A percentile compares a stretch with the other conserved stretches of the same genome.
These are phyloP conservation scores for Celastrina argiolus DNA, from an alignment of 2,888 invertebrate species.

Conservation along the genomic window DNA sequence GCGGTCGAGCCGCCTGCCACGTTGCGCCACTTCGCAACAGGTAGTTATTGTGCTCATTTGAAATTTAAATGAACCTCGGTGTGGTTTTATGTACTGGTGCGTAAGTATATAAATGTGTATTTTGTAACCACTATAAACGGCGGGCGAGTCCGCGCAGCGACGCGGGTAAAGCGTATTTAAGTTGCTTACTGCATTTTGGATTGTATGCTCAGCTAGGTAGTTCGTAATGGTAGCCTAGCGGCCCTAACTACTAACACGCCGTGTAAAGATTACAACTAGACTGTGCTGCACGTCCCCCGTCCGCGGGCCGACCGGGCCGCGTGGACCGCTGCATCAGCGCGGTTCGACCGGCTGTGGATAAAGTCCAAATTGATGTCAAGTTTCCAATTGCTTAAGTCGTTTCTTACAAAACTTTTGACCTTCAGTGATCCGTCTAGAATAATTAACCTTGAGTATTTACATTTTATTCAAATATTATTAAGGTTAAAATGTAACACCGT, in stretches of 20 bases:
- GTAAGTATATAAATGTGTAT: not conserved
- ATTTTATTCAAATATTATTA: slow-evolving; percentile 14
- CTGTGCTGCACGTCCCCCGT: not conserved
- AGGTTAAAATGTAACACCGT: slow-evolving; percentile 6
- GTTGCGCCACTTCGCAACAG: slow-evolving; percentile 28
- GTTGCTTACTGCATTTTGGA: too few relatives aligned
- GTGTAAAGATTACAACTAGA: not conserved
- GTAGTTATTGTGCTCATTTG: slow-evolving; percentile 27
- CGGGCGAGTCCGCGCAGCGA: not conserved
- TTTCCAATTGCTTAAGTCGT: not conserved
- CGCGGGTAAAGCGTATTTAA: not conserved
- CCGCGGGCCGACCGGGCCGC: not conserved
- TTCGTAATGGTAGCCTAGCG: not conserved
- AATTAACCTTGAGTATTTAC: slow-evolving; percentile 18
- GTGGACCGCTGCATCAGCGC: not conserved
- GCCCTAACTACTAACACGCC: not conserved
- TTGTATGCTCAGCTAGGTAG: too few relatives aligned
- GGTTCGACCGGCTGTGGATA: not conserved
- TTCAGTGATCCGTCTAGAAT: not conserved
- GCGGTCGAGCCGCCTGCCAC: slow-evolving; percentile 21
- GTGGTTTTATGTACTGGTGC: not conserved
- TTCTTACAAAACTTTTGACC: not conserved
- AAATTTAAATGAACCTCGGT: slow-evolving; percentile 13
- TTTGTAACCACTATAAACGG: not conserved
- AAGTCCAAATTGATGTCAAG: slow-evolving; percentile 3